phyloP scores from a whole-genome alignment of 2,113 vertebrate genomes.

The Tachuris rubrigastra region DNA sequence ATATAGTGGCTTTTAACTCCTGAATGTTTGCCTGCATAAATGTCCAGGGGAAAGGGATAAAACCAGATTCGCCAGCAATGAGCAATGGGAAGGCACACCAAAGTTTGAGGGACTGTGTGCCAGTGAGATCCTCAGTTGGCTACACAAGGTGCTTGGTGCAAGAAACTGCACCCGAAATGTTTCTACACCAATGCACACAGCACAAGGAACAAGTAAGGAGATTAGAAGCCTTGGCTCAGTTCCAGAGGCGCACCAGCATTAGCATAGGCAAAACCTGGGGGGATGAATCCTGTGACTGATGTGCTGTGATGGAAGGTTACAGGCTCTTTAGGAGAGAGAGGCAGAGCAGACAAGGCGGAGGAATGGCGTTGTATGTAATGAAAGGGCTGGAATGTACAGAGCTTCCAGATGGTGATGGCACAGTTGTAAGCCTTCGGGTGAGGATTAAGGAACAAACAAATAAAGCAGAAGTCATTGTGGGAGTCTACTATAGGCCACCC shows the following conservation, averaged over 20 bases:
- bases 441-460: not conserved
- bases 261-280: not conserved
- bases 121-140: not conserved
- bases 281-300: not conserved
- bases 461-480: not conserved
- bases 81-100: not conserved
- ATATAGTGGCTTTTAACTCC: not conserved
- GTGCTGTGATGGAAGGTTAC: not conserved
- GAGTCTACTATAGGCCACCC: not conserved
- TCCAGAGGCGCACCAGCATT: not conserved
- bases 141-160: not conserved
- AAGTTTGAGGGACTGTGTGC: not conserved
- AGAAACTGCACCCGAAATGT: not conserved
- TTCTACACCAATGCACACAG: not conserved
- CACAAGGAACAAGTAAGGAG: not conserved
- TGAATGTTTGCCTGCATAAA: not conserved
- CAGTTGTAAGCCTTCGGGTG: not conserved
- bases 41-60: not conserved
- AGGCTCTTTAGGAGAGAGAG: not conserved
- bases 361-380: not conserved
- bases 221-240: not conserved
- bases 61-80: accelerated
- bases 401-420: not conserved
- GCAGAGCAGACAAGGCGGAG: not conserved
- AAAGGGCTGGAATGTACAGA: not conserved